Percentiles rank a stretch among this genome's conserved stretches.
These are phyloP conservation scores for Silurus asotus DNA, from an alignment of 2,113 vertebrate genomes.

Conservation along the genomic window DNA sequence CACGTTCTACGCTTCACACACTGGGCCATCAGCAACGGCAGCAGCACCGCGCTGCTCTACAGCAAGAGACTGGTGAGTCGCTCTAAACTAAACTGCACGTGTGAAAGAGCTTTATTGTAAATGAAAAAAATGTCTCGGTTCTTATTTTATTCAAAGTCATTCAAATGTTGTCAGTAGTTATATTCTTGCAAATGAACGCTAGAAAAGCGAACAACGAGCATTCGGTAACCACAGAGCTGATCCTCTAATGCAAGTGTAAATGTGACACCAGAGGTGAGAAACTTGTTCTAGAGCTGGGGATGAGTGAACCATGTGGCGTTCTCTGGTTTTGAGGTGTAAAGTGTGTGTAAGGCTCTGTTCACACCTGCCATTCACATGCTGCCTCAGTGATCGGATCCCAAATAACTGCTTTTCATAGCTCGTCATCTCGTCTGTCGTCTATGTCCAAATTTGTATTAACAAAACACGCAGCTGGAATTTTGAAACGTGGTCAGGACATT, in stretches of 20 bases:
- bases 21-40: slow-evolving; percentile 95
- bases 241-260: background rate
- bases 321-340: background rate
- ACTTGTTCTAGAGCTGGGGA: background rate
- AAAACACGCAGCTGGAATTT: no score
- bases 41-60: slow-evolving; percentile 93
- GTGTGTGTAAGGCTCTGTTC: background rate
- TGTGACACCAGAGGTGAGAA: background rate
- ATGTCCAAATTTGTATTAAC: no score
- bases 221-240: background rate
- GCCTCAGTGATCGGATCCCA: background rate
- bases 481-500: no score
- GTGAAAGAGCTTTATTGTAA: no score
- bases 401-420: background rate
- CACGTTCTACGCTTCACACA: slow-evolving; percentile 96
- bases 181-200: background rate
- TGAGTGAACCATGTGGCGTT: background rate
- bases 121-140: no score
- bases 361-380: background rate
- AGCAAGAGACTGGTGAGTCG: slow-evolving; percentile 92
- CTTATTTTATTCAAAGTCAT: no score
- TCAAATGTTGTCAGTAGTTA: background rate
- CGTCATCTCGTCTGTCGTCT: no score
- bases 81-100: background rate
- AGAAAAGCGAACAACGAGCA: background rate